Base-by-base conservation (phyloP, 2,888 invertebrate genomes). In the Hipparchia sbordonii region DNA sequence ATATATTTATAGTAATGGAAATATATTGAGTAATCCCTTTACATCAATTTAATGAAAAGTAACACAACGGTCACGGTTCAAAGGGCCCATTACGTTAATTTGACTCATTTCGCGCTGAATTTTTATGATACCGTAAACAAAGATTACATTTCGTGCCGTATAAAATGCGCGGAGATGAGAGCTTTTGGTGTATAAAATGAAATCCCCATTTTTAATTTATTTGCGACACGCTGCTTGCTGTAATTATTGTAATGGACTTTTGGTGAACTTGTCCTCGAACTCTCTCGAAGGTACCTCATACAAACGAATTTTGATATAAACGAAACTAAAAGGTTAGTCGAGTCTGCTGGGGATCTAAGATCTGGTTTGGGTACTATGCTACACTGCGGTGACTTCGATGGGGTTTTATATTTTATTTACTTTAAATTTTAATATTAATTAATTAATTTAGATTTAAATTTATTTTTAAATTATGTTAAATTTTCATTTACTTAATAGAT, bases 181-280 rank as follows among this genome's bases (percentile, higher is more conserved):
- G 70, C 61, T 66, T 72, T 62, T 46, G 51, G 57, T 71, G 65
- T 63, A 72, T 61, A 68, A 61, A 72, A 72, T 67, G 69, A 39
- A 65, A 59, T 57, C 59, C 48, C 59, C 52, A 69, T 72, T 76
- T 75, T 76, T 65, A 68, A 72, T 74, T 72, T 72, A 60, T 68
- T 74, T 72, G 70, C 12, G 56, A 75, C 60, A 62, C 67, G 73
- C 70, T 59, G 59, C 67, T 48, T 61, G 56, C 33, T 63, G 71
- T 72, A 74, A 74, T 76, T 76, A 72, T 75, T 69, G 67, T 71
- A 75, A 73, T 73, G 67, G 72, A 13, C 57, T 71, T 73, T 67
- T 45, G 60, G 51, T 67, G 70, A 48, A 51, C 12, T 66, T 57
- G 23, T 7, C 23, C 57, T 57, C 13, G 23, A 57, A 23, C 23